Percentiles rank a stretch among this genome's conserved stretches.
Evolutionary conservation across 2,797 vertebrate species (phyloP).

Genomic region (Sitta carolinensis): DNA sequence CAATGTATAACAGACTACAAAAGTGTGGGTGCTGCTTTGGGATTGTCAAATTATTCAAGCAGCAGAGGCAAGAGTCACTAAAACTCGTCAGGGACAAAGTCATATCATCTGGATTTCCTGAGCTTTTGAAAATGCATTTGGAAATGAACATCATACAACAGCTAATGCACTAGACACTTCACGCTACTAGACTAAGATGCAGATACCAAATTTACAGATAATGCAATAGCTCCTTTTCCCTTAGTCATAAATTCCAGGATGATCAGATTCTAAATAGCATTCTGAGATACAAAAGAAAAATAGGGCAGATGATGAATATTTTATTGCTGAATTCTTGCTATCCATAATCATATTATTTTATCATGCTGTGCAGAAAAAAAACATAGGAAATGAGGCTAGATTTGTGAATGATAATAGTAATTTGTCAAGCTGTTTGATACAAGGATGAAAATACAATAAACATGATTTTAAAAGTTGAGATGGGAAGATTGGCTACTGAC

Average conservation of each 20-base stretch:
- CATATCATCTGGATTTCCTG: neutral
- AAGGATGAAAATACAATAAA: conserved; percentile 53
- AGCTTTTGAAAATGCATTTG: conserved; percentile 21
- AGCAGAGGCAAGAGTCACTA: neutral
- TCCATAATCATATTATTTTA: conserved; percentile 61
- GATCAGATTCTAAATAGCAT: conserved; percentile 41
- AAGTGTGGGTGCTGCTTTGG: neutral
- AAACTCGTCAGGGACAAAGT: neutral
- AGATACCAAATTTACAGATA: conserved; percentile 41
- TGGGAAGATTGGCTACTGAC: conserved; percentile 13
- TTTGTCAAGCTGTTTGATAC: conserved; percentile 48
- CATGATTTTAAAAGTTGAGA: conserved; percentile 36
- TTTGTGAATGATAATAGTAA: conserved; percentile 53
- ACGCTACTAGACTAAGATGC: neutral
- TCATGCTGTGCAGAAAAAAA: conserved; percentile 30
- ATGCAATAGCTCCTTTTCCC: conserved; percentile 3
- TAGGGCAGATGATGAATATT: conserved; percentile 64
- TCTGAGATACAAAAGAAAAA: conserved; percentile 53
- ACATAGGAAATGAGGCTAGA: conserved; percentile 43
- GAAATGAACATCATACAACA: conserved; percentile 3
- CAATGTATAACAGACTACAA: neutral
- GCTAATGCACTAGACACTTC: neutral
- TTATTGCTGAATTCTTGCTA: conserved; percentile 40
- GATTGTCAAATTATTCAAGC: neutral
- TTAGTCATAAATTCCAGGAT: conserved; percentile 45